These are phyloP conservation scores for Natator depressus DNA, from an alignment of 2,113 vertebrate genomes.

Conservation along the genomic window DNA sequence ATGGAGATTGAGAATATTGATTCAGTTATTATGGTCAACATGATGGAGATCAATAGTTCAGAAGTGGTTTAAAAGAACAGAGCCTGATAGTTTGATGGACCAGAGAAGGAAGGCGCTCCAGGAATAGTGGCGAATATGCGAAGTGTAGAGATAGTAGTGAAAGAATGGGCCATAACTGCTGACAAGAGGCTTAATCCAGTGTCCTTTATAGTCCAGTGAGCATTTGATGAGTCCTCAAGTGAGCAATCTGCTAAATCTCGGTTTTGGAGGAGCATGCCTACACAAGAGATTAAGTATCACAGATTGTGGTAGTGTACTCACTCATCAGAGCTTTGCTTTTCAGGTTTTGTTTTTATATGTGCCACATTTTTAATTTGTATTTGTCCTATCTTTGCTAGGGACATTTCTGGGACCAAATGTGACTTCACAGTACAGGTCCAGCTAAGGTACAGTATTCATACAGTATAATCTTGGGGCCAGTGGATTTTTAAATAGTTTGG, in stretches of 20 bases:
- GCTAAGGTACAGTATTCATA: conserved; percentile 85
- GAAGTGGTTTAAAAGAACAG: background rate
- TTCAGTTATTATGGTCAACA: background rate
- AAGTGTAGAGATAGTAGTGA: background rate
- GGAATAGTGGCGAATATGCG: rapidly evolving
- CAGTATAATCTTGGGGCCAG: background rate
- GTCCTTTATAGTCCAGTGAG: background rate
- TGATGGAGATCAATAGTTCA: background rate
- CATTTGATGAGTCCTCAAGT: background rate
- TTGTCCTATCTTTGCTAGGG: conserved; percentile 82
- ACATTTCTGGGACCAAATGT: conserved; percentile 99
- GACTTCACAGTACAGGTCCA: conserved; percentile 99
- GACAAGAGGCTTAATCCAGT: background rate
- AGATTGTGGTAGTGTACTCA: background rate
- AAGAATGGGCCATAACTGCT: background rate
- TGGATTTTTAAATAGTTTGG: background rate
- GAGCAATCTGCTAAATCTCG: background rate
- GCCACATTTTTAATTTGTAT: background rate
- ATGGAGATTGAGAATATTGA: background rate
- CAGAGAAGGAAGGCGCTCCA: background rate
- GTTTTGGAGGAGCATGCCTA: background rate
- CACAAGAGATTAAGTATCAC: background rate
- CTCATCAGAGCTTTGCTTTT: background rate
- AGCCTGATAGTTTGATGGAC: background rate
- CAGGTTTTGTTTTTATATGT: background rate